Percentiles rank a stretch among this genome's conserved stretches.
phyloP scores from a whole-genome alignment of 2,797 vertebrate genomes.

The Saxicola maurus region DNA sequence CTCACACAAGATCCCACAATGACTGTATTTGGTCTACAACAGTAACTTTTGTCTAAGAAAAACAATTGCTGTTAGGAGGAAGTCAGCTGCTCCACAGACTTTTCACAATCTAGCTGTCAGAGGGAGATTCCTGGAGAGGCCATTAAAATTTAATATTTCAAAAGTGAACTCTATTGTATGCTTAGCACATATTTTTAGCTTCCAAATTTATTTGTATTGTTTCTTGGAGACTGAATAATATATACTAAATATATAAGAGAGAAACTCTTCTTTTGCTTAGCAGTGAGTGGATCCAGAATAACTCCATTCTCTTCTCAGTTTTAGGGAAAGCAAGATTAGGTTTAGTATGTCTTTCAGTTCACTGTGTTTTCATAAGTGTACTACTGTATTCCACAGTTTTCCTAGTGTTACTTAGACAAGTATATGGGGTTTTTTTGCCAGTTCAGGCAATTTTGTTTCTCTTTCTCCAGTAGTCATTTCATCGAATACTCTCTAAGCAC shows the following conservation, averaged over 20 bases:
- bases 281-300: background rate
- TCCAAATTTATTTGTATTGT: background rate
- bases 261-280: background rate
- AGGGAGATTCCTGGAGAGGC: background rate
- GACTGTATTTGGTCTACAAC: constrained; percentile 5
- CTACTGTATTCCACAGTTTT: background rate
- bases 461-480: background rate
- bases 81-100: background rate
- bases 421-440: background rate
- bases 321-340: background rate
- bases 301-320: background rate
- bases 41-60: background rate
- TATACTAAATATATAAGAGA: background rate
- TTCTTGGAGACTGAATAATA: background rate
- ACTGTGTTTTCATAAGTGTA: background rate
- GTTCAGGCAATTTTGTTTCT: constrained; percentile 8
- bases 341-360: background rate
- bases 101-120: background rate
- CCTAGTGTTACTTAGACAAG: background rate
- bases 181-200: constrained; percentile 22
- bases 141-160: constrained; percentile 15
- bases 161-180: background rate
- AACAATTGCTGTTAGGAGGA: background rate
- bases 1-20: background rate
- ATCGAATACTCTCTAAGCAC: background rate